phyloP scores from a whole-genome alignment of 2,797 vertebrate species.

The Liparis tanakae region DNA sequence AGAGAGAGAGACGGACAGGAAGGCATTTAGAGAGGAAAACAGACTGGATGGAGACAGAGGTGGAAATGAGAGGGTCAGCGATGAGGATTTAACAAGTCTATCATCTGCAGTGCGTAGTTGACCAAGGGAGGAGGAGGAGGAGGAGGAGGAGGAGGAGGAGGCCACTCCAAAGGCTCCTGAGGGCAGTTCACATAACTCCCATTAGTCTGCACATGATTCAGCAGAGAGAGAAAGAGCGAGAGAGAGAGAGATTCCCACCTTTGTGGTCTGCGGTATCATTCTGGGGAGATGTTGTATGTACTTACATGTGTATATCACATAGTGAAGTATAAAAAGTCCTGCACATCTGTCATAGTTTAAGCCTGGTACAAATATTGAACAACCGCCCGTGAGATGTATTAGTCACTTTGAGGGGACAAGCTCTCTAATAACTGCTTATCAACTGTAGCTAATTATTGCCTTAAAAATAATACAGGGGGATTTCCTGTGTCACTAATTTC shows the following conservation, averaged over 20 bases:
- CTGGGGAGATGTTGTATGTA: conserved; percentile 11
- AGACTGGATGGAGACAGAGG: conserved; percentile 45
- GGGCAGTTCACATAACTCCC: conserved; percentile 70
- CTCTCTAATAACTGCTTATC: conserved; percentile 11
- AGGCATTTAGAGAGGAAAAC: conserved; percentile 30
- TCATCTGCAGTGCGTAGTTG: conserved; percentile 63
- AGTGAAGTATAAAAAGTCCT: neutral
- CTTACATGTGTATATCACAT: neutral
- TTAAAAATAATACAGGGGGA: conserved; percentile 10
- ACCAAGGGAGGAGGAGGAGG: conserved; percentile 44
- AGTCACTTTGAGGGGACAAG: conserved; percentile 31
- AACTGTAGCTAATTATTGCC: conserved; percentile 21
- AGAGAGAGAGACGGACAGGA: conserved; percentile 21
- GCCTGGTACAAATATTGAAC: conserved; percentile 4
- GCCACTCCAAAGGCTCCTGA: conserved; percentile 60
- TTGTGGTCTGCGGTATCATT: conserved; percentile 2
- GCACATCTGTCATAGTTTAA: conserved; percentile 19
- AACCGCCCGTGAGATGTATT: conserved; percentile 26
- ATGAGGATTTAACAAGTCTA: conserved; percentile 75
- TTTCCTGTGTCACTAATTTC: conserved; percentile 18
- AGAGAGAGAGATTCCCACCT: neutral
- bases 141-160: conserved; percentile 43
- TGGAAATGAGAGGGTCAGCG: conserved; percentile 68
- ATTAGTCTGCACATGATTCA: conserved; percentile 77
- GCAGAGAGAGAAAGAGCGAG: conserved; percentile 10